Evolutionary conservation across 2,797 vertebrate species (phyloP), one percentile per base, ranked within the genome.

Genomic region (Xyrichtys novacula): DNA sequence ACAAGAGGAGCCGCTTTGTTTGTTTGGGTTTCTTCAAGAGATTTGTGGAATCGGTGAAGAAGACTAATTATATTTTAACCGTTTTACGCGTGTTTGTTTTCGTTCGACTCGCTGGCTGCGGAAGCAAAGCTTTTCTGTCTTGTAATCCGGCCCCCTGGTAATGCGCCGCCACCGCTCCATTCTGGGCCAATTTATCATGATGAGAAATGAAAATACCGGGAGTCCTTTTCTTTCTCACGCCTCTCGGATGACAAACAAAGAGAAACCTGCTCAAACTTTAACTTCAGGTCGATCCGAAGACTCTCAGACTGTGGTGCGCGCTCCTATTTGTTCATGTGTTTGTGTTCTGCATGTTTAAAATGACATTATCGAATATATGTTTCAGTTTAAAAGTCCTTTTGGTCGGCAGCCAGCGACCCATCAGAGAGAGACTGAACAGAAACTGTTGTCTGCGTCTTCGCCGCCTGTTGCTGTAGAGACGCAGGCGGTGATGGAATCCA

Each of bases 401-500:
- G 93, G 92, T 91, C 29, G 4, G 34, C 70, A 48, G 91, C 93
- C 92, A 93, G 83, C 29, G 74, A 87, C 36, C 89, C 76, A 85
- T 93, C 89, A 58, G 76, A 42, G 39, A 72, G 93, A 94, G 86
- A 88, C 89, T 92, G 76, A 91, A 57, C 94, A 94, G 93, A 87
- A 81, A 78, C 82, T 83, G 83, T 86, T 92, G 87, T 91, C 83
- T 88, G 78, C 80, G 83, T 88, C 88, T 88, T 81, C n/a, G 72
- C 83, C 10, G 79, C 76, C 71, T 62, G 92, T 94, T 94, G 85
- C 91, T 74, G 71, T 89, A 78, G 93, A 83, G 89, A 92, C 78
- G n/a, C 56, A 42, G 72, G 67, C 81, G 50, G 78, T 93, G 93
- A 94, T 92, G 86, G 90, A 94, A 90, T 93, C 91, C 92, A 94